A percentile compares a stretch with the other conserved stretches of the same genome.
Evolutionary conservation across 2,888 invertebrate species (phyloP).

Genomic region (Salpingus planirostris): DNA sequence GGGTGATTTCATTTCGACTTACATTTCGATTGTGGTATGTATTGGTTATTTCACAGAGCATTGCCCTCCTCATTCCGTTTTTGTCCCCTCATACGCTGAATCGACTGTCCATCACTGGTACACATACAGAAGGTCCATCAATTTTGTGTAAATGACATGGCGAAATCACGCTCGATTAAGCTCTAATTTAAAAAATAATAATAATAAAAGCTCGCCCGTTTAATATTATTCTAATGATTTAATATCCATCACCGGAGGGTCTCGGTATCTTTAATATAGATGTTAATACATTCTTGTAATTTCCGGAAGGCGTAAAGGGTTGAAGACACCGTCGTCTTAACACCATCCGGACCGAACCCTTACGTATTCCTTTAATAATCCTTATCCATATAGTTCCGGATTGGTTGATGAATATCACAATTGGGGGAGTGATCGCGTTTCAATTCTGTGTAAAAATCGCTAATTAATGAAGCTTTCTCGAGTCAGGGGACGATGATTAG

Average conservation of each 20-base stretch:
- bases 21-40: constrained; percentile 27
- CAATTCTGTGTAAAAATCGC: constrained; percentile 31
- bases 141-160: constrained; percentile 30
- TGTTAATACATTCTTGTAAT: too few species aligned
- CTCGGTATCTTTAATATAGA: too few species aligned
- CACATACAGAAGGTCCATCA: constrained; percentile 20
- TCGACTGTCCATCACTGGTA: constrained; percentile 21
- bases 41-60: constrained; percentile 38
- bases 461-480: background rate
- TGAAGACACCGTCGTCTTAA: too few species aligned
- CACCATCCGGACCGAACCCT: too few species aligned
- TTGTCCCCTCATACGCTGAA: constrained; percentile 22
- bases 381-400: too few species aligned
- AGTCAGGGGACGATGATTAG: constrained; percentile 8
- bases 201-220: too few species aligned
- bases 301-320: too few species aligned
- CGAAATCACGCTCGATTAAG: background rate
- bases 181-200: background rate
- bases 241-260: too few species aligned
- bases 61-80: constrained; percentile 31
- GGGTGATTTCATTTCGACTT: constrained; percentile 16
- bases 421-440: too few species aligned
- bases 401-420: too few species aligned
- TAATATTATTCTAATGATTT: too few species aligned
- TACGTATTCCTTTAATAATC: too few species aligned